These are phyloP conservation scores for Megamerina dolium DNA, from an alignment of 2,888 invertebrate species.

Conservation along the genomic window DNA sequence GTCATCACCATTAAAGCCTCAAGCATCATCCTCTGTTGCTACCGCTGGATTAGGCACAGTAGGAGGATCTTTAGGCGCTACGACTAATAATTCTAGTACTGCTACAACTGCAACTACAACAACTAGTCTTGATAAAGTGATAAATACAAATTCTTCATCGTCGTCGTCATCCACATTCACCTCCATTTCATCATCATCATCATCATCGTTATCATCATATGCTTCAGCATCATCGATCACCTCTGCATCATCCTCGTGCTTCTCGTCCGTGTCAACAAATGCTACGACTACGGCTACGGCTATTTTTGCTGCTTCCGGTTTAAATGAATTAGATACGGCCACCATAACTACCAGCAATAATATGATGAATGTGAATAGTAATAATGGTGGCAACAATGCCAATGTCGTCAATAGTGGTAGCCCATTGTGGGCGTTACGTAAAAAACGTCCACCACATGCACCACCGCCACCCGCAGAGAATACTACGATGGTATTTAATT, in stretches of 20 bases:
- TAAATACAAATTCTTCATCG: constrained; percentile 35
- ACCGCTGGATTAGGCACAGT: too few relatives aligned
- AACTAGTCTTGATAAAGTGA: constrained; percentile 42
- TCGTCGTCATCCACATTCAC: too few relatives aligned
- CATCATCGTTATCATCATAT: constrained; percentile 5
- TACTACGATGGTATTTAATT: constrained; percentile 80
- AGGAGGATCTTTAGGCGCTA: too few relatives aligned
- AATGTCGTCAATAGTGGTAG: too few relatives aligned
- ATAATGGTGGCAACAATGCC: too few relatives aligned
- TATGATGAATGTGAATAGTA: too few relatives aligned
- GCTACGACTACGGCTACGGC: too few relatives aligned
- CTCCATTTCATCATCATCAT: not conserved
- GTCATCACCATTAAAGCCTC: constrained; percentile 14
- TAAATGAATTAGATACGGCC: constrained; percentile 32
- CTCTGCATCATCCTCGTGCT: constrained; percentile 4
- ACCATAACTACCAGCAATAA: constrained; percentile 27
- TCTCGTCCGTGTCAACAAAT: too few relatives aligned
- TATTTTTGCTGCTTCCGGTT: constrained; percentile 17
- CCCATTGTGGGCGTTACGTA: constrained; percentile 40
- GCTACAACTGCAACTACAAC: constrained; percentile 12
- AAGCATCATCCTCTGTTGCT: constrained; percentile 7
- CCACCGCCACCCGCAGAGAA: constrained; percentile 51
- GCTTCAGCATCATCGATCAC: constrained; percentile 7
- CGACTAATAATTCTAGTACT: constrained; percentile 8
- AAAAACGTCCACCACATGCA: constrained; percentile 32